Evolutionary conservation across 2,797 vertebrate species (phyloP).

Genomic region (Channa striata): DNA sequence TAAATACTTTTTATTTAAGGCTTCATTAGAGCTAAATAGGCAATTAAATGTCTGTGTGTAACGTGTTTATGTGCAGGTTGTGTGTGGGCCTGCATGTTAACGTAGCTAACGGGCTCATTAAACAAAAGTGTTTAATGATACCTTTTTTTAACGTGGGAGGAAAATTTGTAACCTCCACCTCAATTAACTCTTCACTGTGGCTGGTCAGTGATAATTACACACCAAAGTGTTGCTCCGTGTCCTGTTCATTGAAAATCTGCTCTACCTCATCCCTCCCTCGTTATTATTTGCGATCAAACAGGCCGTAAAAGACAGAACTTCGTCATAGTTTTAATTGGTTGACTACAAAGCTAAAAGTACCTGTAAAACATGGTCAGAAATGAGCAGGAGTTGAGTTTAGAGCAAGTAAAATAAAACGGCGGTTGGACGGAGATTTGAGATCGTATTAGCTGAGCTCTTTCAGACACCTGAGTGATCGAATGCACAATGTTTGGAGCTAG

Average conservation of each 20-base stretch:
- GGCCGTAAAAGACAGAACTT: constrained; percentile 14
- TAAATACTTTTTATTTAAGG: constrained; percentile 31
- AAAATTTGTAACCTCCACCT: constrained; percentile 69
- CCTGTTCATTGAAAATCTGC: constrained; percentile 45
- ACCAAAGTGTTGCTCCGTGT: constrained; percentile 36
- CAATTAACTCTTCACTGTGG: constrained; percentile 61
- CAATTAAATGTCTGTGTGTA: constrained; percentile 54
- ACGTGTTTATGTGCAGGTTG: constrained; percentile 49
- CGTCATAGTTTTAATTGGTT: constrained; percentile 61
- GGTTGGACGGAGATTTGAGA: constrained; percentile 14
- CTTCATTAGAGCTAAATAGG: constrained; percentile 49
- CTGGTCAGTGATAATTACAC: constrained; percentile 65
- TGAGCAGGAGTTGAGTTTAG: constrained; percentile 2
- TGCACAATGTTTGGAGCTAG: constrained; percentile 17
- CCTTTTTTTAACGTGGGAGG: constrained; percentile 60
- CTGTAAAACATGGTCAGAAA: not conserved
- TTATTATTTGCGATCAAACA: constrained; percentile 47
- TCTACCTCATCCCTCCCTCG: constrained; percentile 12
- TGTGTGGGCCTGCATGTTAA: constrained; percentile 56
- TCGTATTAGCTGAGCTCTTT: not conserved
- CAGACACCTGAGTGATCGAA: constrained; percentile 39
- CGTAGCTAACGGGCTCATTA: constrained; percentile 71
- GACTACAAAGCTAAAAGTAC: constrained; percentile 44
- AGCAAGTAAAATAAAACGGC: constrained; percentile 1
- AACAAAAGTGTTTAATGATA: constrained; percentile 69